Conservation (phyloP, 2,888 invertebrate genomes). For the Caenorhabditis sinica region DNA sequence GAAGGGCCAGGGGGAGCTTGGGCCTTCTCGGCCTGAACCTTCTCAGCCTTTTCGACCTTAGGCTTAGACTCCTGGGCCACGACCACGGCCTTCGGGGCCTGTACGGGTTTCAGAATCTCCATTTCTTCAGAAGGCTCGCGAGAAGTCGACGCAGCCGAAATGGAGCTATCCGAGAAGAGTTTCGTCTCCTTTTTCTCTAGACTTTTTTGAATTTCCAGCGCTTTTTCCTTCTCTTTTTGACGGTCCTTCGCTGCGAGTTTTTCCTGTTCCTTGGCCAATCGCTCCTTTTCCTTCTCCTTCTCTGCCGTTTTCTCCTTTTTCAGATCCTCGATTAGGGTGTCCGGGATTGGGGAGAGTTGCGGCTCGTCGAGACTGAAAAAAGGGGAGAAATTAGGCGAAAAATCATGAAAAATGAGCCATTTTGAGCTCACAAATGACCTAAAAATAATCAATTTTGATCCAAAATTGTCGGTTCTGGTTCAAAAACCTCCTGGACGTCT, state of each 20-base stretch:
- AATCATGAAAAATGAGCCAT: too few species aligned
- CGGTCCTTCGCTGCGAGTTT: background rate
- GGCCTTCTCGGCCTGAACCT: background rate
- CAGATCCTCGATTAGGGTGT: background rate
- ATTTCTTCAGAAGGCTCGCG: conserved; percentile 25
- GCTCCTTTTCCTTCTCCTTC: background rate
- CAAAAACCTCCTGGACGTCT: too few species aligned
- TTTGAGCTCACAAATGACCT: background rate
- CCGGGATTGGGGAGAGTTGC: conserved; percentile 47
- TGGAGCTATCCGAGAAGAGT: conserved; percentile 38
- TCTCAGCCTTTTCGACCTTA: too few species aligned
- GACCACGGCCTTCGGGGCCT: background rate
- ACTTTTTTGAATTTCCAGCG: conserved; percentile 1
- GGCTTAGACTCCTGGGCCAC: too few species aligned
- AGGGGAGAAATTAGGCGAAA: too few species aligned
- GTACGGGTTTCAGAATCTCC: background rate
- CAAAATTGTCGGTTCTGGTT: too few species aligned
- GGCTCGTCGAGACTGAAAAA: conserved; percentile 50
- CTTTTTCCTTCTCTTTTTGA: background rate
- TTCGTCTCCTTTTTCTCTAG: conserved; percentile 9
- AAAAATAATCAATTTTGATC: background rate
- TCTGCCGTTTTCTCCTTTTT: conserved; percentile 5
- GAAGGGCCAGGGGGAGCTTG: background rate
- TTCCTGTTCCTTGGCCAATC: background rate
- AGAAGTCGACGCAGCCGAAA: conserved; percentile 34